Evolutionary conservation across 2,113 vertebrate species (phyloP).

Genomic region (Cyphomyrus discorhynchus): DNA sequence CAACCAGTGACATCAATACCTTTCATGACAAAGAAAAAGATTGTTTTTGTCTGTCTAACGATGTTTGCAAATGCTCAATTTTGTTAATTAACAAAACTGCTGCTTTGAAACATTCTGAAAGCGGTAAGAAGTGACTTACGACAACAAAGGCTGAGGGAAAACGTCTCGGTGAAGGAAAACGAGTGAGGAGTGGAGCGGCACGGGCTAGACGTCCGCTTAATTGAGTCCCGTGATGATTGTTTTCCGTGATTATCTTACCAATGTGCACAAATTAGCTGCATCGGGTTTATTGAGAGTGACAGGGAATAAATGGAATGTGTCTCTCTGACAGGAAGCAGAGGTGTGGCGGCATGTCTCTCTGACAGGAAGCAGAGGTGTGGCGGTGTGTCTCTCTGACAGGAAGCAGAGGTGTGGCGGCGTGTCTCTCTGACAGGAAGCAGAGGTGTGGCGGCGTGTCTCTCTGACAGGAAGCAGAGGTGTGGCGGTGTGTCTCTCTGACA

Average conservation of each 20-base stretch:
- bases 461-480: neutral
- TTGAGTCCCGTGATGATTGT: slow-evolving; percentile 3
- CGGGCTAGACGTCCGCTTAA: neutral
- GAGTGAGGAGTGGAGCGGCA: neutral
- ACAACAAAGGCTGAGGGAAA: neutral
- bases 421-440: neutral
- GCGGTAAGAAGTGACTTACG: neutral
- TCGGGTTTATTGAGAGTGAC: slow-evolving; percentile 8
- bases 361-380: neutral
- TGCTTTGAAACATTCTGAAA: neutral
- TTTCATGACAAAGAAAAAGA: neutral
- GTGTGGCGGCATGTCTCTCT: neutral
- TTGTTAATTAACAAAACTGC: neutral
- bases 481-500: slow-evolving; percentile 1
- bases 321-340: neutral
- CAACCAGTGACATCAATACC: neutral
- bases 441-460: neutral
- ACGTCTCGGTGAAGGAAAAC: neutral
- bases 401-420: neutral
- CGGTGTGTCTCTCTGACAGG: neutral
- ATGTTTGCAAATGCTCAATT: neutral
- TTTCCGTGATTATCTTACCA: neutral
- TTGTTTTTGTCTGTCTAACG: neutral
- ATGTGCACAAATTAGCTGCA: slow-evolving; percentile 6
- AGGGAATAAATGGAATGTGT: neutral